Evolutionary conservation across 2,113 vertebrate species (phyloP).

Genomic region (Lophotis ruficrista): DNA sequence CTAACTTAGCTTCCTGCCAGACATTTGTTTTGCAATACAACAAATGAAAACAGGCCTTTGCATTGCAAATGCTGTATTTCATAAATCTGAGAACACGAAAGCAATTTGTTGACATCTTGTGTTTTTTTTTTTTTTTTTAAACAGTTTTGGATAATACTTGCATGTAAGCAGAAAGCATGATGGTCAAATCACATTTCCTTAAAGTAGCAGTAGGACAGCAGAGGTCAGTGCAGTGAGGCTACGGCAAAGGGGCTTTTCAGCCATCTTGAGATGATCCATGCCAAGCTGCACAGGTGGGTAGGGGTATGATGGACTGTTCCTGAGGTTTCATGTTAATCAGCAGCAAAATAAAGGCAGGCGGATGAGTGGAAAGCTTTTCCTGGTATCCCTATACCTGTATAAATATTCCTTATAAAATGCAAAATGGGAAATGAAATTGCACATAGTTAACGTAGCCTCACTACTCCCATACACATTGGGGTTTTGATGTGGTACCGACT

Average conservation of each 20-base stretch:
- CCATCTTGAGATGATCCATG: fast-evolving
- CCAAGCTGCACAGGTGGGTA: not conserved
- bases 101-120: not conserved
- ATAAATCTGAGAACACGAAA: not conserved
- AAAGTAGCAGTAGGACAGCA: not conserved
- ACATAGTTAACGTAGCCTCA: not conserved
- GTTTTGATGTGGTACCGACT: constrained; percentile 48
- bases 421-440: not conserved
- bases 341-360: not conserved
- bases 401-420: not conserved
- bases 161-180: not conserved
- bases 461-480: not conserved
- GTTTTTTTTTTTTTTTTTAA: not conserved
- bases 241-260: not conserved
- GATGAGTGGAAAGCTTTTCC: not conserved
- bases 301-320: not conserved
- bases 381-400: not conserved
- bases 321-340: not conserved
- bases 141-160: not conserved
- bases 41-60: not conserved
- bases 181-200: not conserved
- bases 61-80: not conserved
- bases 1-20: not conserved
- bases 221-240: not conserved
- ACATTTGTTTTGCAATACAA: constrained; percentile 3